These are phyloP conservation scores for Mormyrus hasselquistii DNA, from an alignment of 2,797 vertebrate species.

Conservation along the genomic window DNA sequence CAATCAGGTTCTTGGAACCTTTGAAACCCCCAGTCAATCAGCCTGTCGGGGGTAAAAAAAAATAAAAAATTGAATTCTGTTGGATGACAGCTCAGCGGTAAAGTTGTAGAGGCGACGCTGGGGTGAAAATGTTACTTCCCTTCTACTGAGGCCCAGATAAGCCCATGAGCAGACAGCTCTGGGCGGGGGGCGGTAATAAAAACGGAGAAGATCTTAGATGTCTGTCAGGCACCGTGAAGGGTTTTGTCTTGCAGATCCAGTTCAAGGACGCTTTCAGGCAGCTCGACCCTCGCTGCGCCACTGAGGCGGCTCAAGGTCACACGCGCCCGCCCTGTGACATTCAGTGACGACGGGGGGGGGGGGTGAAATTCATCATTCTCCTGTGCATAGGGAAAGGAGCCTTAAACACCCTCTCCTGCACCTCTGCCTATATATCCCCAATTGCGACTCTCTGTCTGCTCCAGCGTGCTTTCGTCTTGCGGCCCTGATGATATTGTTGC, in stretches of 20 bases:
- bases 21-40: slow-evolving; percentile 16
- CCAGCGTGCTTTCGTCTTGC: slow-evolving; percentile 61
- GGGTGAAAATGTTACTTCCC: slow-evolving; percentile 82
- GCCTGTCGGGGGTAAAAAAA: slow-evolving; percentile 35
- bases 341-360: slow-evolving; percentile 71
- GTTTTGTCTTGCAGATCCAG: slow-evolving; percentile 99
- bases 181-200: slow-evolving; percentile 36
- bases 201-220: slow-evolving; percentile 85
- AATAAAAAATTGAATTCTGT: slow-evolving; percentile 53
- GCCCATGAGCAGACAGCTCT: slow-evolving; percentile 43
- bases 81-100: slow-evolving; percentile 58
- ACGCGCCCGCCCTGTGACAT: slow-evolving; percentile 92
- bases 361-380: slow-evolving; percentile 68
- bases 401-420: slow-evolving; percentile 45
- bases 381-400: slow-evolving; percentile 52
- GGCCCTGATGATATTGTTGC: slow-evolving; percentile 85
- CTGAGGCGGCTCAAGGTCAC: slow-evolving; percentile 93
- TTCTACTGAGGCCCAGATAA: slow-evolving; percentile 55
- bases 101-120: slow-evolving; percentile 89
- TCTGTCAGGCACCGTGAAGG: slow-evolving; percentile 92
- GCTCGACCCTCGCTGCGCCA: slow-evolving; percentile 90
- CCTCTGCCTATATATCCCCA: slow-evolving; percentile 30
- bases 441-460: slow-evolving; percentile 35
- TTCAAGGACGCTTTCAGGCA: slow-evolving; percentile 97
- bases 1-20: background rate